A percentile compares a stretch with the other conserved stretches of the same genome.
phyloP scores from a whole-genome alignment of 1,140 invertebrate species.

The Spodoptera frugiperda region DNA sequence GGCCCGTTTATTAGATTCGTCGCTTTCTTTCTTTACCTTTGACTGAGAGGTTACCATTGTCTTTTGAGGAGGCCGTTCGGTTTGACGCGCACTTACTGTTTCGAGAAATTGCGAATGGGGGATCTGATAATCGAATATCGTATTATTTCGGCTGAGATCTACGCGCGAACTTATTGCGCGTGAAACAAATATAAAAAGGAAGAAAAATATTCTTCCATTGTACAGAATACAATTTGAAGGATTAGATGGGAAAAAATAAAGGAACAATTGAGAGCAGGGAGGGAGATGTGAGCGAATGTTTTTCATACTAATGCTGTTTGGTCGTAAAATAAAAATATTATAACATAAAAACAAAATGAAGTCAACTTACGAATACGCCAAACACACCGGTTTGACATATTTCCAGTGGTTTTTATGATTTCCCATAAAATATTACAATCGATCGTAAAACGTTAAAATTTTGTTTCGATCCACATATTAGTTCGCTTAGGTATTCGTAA shows the following conservation, averaged over 20 bases:
- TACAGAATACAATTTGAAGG: constrained; percentile 19
- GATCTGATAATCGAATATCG: constrained; percentile 62
- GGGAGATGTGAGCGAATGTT: constrained; percentile 12
- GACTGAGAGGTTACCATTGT: constrained; percentile 77
- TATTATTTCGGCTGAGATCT: constrained; percentile 48
- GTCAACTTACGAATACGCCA: constrained; percentile 58
- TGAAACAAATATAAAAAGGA: constrained; percentile 44
- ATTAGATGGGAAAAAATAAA: constrained; percentile 42
- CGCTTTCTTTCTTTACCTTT: constrained; percentile 83
- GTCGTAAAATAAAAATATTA: constrained; percentile 49
- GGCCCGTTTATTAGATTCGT: constrained; percentile 82
- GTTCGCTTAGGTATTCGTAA: constrained; percentile 31
- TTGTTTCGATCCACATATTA: constrained; percentile 52
- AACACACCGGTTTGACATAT: constrained; percentile 63
- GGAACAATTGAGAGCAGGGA: constrained; percentile 26
- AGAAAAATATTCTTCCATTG: constrained; percentile 33
- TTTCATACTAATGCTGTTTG: constrained; percentile 48
- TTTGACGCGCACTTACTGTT: constrained; percentile 69
- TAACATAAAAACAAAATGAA: constrained; percentile 52
- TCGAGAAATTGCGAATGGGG: constrained; percentile 53
- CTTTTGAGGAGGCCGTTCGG: constrained; percentile 70
- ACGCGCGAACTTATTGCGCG: constrained; percentile 48
- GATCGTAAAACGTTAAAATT: constrained; percentile 65
- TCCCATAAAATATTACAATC: constrained; percentile 67
- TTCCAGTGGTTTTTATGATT: constrained; percentile 63